Percentiles rank a stretch among this genome's conserved stretches.
These are phyloP conservation scores for Sipha flava DNA, from an alignment of 1,140 invertebrate species.

Conservation along the genomic window DNA sequence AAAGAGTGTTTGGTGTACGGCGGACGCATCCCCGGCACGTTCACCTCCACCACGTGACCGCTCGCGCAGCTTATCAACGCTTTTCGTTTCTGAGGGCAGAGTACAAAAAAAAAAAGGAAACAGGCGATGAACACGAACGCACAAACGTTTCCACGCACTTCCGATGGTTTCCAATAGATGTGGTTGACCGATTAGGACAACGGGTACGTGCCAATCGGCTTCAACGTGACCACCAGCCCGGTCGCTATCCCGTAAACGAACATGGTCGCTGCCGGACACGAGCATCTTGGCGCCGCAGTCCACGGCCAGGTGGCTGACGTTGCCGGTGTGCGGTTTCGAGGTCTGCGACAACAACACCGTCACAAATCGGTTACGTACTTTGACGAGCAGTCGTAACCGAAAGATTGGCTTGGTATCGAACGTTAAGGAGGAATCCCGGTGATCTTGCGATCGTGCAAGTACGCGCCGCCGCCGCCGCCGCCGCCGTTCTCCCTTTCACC, in stretches of 20 bases:
- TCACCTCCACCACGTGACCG: neutral
- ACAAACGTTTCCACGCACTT: constrained; percentile 36
- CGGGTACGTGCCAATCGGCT: constrained; percentile 57
- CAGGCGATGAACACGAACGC: too few relatives aligned
- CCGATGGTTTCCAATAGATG: constrained; percentile 54
- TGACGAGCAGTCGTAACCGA: too few relatives aligned
- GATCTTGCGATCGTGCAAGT: too few relatives aligned
- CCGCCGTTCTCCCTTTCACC: too few relatives aligned
- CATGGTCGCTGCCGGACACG: constrained; percentile 56
- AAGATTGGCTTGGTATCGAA: too few relatives aligned
- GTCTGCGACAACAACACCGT: constrained; percentile 45
- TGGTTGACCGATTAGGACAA: constrained; percentile 52
- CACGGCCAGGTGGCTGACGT: constrained; percentile 52
- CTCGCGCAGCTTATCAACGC: neutral
- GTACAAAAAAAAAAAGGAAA: too few relatives aligned
- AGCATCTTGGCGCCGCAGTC: constrained; percentile 51
- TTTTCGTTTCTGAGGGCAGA: constrained; percentile 36
- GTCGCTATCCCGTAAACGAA: constrained; percentile 53
- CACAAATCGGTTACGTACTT: too few relatives aligned
- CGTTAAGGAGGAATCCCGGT: too few relatives aligned
- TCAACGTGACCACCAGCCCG: constrained; percentile 41
- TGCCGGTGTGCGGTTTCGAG: constrained; percentile 56
- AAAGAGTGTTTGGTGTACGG: neutral
- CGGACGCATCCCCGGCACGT: neutral
- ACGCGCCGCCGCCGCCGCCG: too few relatives aligned